These are phyloP conservation scores for Sylvietta virens DNA, from an alignment of 2,113 vertebrate species.

Conservation along the genomic window DNA sequence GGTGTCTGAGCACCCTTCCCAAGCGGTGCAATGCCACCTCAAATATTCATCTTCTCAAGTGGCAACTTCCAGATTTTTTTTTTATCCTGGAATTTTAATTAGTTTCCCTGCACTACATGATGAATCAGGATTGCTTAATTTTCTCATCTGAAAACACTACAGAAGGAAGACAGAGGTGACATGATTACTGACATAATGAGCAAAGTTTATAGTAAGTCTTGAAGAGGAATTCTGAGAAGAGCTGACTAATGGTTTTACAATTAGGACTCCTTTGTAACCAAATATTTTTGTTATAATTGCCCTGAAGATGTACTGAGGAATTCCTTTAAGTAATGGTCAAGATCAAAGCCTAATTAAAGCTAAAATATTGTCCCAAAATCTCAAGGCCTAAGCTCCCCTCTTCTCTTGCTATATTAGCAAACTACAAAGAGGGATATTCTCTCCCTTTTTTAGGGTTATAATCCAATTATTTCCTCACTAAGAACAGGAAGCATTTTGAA, in stretches of 20 bases:
- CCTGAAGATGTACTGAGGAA: neutral
- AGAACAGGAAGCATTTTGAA: neutral
- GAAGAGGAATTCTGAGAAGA: neutral
- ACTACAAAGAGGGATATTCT: neutral
- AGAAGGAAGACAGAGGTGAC: neutral
- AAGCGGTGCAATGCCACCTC: neutral
- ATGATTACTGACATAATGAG: neutral
- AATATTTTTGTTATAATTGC: neutral
- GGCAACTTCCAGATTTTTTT: neutral
- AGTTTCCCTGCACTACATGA: neutral
- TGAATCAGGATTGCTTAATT: neutral
- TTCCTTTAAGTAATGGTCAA: neutral
- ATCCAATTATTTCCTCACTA: neutral
- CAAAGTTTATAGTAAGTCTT: neutral
- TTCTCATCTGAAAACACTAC: neutral
- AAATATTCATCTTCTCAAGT: neutral
- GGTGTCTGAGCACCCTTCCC: neutral
- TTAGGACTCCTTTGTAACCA: neutral
- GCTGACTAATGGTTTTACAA: constrained; percentile 10
- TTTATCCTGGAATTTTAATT: neutral
- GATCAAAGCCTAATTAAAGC: constrained; percentile 28
- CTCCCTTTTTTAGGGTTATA: neutral
- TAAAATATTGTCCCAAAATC: neutral
- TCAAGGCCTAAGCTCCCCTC: neutral
- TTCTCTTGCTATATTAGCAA: neutral